A percentile compares a stretch with the other conserved stretches of the same genome.
These are phyloP conservation scores for Liasis olivaceus DNA, from an alignment of 2,797 vertebrate genomes.

Conservation along the genomic window DNA sequence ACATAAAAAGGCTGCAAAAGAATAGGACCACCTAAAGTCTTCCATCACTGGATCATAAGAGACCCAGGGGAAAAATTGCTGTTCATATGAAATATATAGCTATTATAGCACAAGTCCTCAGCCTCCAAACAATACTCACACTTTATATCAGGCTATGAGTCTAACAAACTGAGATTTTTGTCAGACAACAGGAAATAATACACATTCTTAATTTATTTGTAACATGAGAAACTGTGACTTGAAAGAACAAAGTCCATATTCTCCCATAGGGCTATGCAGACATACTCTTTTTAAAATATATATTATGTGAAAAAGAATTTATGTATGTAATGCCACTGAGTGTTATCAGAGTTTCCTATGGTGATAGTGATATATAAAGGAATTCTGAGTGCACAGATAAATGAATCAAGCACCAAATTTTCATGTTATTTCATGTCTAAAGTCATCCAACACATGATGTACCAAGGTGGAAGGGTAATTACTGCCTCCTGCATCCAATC, in stretches of 20 bases:
- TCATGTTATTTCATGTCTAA: neutral
- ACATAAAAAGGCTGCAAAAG: neutral
- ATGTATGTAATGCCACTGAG: neutral
- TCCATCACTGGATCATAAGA: neutral
- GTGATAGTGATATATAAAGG: neutral
- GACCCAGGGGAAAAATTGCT: neutral
- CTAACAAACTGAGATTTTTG: neutral
- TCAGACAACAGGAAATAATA: neutral
- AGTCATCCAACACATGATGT: neutral
- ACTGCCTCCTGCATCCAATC: neutral
- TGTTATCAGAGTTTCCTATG: neutral
- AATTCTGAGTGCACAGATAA: neutral
- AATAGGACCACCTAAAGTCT: neutral
- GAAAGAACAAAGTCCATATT: neutral
- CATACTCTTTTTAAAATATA: neutral
- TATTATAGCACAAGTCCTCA: neutral
- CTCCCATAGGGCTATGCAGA: neutral
- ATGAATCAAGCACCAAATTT: too few relatives aligned
- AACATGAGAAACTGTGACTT: neutral
- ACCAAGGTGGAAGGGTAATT: neutral
- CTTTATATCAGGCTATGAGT: neutral
- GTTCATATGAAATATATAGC: neutral
- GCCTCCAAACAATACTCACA: neutral
- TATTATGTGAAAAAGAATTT: neutral
- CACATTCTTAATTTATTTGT: neutral